These are phyloP conservation scores for Leptosomus discolor DNA, from an alignment of 2,113 vertebrate genomes.

Conservation along the genomic window DNA sequence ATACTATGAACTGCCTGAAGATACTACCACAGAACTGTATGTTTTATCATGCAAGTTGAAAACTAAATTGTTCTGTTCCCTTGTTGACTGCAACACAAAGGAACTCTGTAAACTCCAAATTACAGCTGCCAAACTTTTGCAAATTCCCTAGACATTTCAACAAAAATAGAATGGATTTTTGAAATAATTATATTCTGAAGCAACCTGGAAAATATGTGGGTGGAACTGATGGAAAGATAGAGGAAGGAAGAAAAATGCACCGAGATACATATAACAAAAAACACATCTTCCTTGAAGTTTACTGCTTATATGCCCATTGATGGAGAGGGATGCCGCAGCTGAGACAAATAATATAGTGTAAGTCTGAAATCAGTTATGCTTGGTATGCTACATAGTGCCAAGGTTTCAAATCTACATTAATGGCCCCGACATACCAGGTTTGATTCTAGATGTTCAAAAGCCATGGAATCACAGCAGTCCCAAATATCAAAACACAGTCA, in stretches of 20 bases:
- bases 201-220: neutral
- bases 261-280: neutral
- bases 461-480: neutral
- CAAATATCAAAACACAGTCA: neutral
- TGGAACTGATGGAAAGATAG: neutral
- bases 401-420: neutral
- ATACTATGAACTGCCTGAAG: neutral
- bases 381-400: neutral
- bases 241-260: neutral
- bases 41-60: slow-evolving; percentile 31
- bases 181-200: neutral
- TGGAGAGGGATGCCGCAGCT: neutral
- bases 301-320: neutral
- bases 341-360: neutral
- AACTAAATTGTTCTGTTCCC: slow-evolving; percentile 10
- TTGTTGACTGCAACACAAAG: neutral
- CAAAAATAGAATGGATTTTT: neutral
- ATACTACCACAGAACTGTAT: neutral
- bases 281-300: neutral
- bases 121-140: neutral
- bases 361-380: neutral
- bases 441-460: neutral
- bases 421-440: neutral
- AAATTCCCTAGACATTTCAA: neutral
- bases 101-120: slow-evolving; percentile 11